Conservation (phyloP, 2,888 invertebrate species). For the Thalpophila matura region DNA sequence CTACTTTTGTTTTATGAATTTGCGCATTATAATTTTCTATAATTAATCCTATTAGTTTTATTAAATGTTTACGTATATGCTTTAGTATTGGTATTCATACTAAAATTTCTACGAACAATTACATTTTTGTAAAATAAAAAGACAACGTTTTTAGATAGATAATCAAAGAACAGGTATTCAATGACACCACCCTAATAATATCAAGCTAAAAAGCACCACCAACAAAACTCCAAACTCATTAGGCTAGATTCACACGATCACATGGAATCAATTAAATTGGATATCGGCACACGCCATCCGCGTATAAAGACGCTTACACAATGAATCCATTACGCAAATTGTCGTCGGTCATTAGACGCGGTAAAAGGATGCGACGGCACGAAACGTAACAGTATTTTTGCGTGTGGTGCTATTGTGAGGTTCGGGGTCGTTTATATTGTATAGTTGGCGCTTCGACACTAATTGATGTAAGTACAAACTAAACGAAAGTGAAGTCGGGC, state of each 20-base stretch:
- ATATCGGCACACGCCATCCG: slow-evolving; percentile 82
- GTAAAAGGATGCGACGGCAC: slow-evolving; percentile 58
- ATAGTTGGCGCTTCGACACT: slow-evolving; percentile 48
- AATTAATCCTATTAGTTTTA: too few relatives aligned
- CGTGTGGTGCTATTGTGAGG: slow-evolving; percentile 79
- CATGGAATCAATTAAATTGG: slow-evolving; percentile 78
- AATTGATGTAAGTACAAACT: slow-evolving; percentile 63
- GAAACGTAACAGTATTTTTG: slow-evolving; percentile 83
- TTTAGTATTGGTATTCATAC: too few relatives aligned
- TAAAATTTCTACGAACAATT: too few relatives aligned
- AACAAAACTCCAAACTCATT: slow-evolving; percentile 71
- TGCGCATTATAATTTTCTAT: too few relatives aligned
- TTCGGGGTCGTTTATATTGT: slow-evolving; percentile 65
- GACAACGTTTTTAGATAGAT: too few relatives aligned
- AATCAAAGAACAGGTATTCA: too few relatives aligned
- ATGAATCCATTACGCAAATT: slow-evolving; percentile 89
- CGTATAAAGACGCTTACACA: slow-evolving; percentile 83
- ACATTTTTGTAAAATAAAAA: too few relatives aligned
- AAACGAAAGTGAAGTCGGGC: slow-evolving; percentile 28
- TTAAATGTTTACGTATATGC: too few relatives aligned
- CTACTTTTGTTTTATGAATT: too few relatives aligned
- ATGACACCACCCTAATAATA: slow-evolving; percentile 6
- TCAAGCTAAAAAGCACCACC: slow-evolving; percentile 15
- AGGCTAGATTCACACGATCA: slow-evolving; percentile 74
- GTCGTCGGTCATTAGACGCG: slow-evolving; percentile 78